Base-by-base conservation (phyloP, 2,888 invertebrate genomes). In the Yponomeuta cagnagella region DNA sequence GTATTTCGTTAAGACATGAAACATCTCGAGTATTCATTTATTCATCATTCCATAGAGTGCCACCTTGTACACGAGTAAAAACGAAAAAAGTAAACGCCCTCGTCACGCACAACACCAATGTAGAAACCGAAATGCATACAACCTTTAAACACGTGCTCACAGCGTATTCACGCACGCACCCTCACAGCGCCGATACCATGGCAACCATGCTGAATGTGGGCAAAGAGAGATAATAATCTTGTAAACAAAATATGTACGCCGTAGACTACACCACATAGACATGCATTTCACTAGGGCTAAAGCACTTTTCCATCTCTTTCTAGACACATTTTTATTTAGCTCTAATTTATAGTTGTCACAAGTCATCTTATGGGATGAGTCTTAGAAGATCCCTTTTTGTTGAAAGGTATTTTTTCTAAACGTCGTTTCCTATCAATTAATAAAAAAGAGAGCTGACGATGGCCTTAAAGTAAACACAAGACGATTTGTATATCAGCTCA, bases 51-150 rank as follows among this genome's bases (percentile, higher is more conserved):
- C 52, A 52, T 5, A 15, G 3, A 52, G 10, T 2, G 43, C 3
- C 43, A 43, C 43, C 52, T 15, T 58, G 15, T 58, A 15, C 15
- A 58, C 52, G 2, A 15, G 52, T 58, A 58, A 77, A 77, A 86
- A 86, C 86, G 79, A 82, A 87, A 77, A 77, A 86, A 85, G 79
- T 82, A 87, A 87, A 85, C 79, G 76, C 80, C 78, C 79, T 82
- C 77, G 78, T 84, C 83, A 78, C 77, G 75, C 82, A 83, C 84
- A 83, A 79, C 33, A 80, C 82, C 82, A 83, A 87, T 81, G 81
- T 82, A 79, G 80, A 84, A 82, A 84, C 23, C 23, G 23, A 23
- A 23, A 23, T 23, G 23, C 84, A 86, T 84, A 87, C 87, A 88
- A 88, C 87, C 88, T 71, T 84, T 79, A 78, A 82, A 80, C 77